Evolutionary conservation across 2,888 invertebrate genomes (phyloP).

Genomic region (Microctonus aethiopoides): DNA sequence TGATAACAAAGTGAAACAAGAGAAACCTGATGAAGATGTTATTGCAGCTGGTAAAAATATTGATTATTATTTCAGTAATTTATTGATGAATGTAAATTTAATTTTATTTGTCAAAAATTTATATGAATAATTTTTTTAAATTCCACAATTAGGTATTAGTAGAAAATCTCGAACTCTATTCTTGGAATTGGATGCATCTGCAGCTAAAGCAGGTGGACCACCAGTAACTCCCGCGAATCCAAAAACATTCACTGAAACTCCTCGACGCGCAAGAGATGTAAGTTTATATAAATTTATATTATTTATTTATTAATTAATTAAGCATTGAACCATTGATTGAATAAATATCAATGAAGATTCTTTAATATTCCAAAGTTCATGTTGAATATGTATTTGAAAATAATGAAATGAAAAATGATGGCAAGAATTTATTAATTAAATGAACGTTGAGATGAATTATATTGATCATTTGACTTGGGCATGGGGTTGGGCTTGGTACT

Average conservation of each 20-base stretch:
- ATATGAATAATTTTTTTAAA: slow-evolving; percentile 24
- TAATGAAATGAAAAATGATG: too few species aligned
- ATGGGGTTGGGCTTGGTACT: not conserved
- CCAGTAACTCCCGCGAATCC: slow-evolving; percentile 71
- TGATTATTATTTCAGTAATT: not conserved
- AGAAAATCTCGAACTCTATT: slow-evolving; percentile 89
- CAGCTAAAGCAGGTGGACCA: slow-evolving; percentile 72
- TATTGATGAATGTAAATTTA: slow-evolving; percentile 9
- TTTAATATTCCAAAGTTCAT: too few species aligned
- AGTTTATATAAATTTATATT: slow-evolving; percentile 49
- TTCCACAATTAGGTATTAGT: slow-evolving; percentile 76
- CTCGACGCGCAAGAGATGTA: slow-evolving; percentile 72
- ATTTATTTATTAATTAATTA: not conserved
- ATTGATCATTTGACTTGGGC: slow-evolving; percentile 7
- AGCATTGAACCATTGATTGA: too few species aligned
- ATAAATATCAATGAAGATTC: too few species aligned
- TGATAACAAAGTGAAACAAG: slow-evolving; percentile 69
- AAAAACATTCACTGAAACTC: slow-evolving; percentile 71
- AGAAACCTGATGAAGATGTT: slow-evolving; percentile 80
- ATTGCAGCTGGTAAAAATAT: slow-evolving; percentile 79
- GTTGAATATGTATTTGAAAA: not conserved
- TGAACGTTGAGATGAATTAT: too few species aligned
- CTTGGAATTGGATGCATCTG: slow-evolving; percentile 85
- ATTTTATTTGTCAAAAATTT: not conserved
- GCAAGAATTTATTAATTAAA: too few species aligned